A percentile compares a stretch with the other conserved stretches of the same genome.
These are phyloP conservation scores for Romanogobio albipinnatus DNA, from an alignment of 2,113 vertebrate genomes.

Conservation along the genomic window DNA sequence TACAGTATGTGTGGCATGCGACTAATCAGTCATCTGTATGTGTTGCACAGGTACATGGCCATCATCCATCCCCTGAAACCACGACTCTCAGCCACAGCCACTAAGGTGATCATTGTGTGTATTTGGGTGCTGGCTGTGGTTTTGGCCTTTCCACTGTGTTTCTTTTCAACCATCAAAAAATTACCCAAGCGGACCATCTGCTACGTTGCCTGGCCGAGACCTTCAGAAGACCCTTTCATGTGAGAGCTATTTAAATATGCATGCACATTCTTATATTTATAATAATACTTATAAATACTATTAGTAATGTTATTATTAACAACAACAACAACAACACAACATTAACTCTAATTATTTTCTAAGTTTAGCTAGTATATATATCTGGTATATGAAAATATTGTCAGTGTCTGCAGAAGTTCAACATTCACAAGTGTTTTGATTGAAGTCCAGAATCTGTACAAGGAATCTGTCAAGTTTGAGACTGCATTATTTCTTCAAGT, in stretches of 20 bases:
- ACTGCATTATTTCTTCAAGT: not conserved
- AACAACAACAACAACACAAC: not conserved
- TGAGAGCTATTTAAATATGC: conserved; percentile 71
- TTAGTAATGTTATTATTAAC: too few relatives aligned
- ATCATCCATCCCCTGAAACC: conserved; percentile 97
- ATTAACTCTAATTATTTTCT: not conserved
- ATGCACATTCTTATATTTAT: not conserved
- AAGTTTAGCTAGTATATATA: too few relatives aligned
- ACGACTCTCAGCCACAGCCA: conserved; percentile 90
- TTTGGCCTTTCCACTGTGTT: conserved; percentile 92
- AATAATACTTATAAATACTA: too few relatives aligned
- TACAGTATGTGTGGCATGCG: not conserved
- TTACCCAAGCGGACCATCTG: conserved; percentile 86
- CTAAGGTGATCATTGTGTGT: conserved; percentile 87
- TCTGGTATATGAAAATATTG: not conserved
- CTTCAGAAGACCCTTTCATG: conserved; percentile 86
- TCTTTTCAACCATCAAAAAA: conserved; percentile 87
- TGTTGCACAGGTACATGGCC: conserved; percentile 88
- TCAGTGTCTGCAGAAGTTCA: not conserved
- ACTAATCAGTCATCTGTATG: not conserved
- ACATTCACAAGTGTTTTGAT: not conserved
- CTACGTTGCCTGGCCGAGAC: conserved; percentile 91
- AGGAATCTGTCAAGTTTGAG: not conserved
- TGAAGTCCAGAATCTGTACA: not conserved
- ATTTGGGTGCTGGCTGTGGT: conserved; percentile 95